Base-by-base conservation (phyloP, 2,113 vertebrate genomes). In the Pseudopodoces humilis region DNA sequence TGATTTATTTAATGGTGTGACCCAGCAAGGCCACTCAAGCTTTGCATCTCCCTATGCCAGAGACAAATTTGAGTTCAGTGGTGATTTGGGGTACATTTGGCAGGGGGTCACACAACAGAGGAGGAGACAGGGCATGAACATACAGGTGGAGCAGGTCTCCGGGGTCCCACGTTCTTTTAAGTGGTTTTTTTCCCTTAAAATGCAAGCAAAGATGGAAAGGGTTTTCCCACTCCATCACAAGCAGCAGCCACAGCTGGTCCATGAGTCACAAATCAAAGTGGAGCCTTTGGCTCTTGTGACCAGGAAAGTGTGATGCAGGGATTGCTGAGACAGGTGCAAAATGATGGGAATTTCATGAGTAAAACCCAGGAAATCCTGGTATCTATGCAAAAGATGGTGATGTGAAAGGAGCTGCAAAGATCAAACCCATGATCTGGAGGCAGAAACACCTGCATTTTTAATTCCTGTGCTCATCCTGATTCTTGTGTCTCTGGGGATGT, bases 61-160 rank as follows among this genome's bases (percentile, higher is more conserved):
- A 62, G n/a, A 20, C 10, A 82, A 15, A 55, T 58, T 49, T 30
- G 31, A 46, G 27, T 46, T 71, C 46, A 20, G 47, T 41, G 4
- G 0, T 52, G 30, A 2, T 19, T 56, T 60, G 37, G 13, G 22
- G 43, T n/a, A 3, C 0, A 0, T 49, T 41, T 67, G 14, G 20
- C 18, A 30, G 50, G 8, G 14, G 4, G 25, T 69, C 49, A 35
- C 0, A 0, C 4, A 37, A 5, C 15, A 44, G 30, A 46, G 72
- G 15, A 83, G 39, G 15, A 28, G 6, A 39, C 11, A 71, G 4
- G 12, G 7, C 31, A 49, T 1, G 6, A 65, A 46, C 47, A 10
- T 22, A 13, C 19, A 35, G 24, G 39, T 64, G 27, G 20, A 77
- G 9, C 15, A 74, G 15, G 4, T 46, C n/a, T 77, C 5, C 19